phyloP scores from a whole-genome alignment of 1,140 invertebrate genomes.

The Chironomus tepperi region DNA sequence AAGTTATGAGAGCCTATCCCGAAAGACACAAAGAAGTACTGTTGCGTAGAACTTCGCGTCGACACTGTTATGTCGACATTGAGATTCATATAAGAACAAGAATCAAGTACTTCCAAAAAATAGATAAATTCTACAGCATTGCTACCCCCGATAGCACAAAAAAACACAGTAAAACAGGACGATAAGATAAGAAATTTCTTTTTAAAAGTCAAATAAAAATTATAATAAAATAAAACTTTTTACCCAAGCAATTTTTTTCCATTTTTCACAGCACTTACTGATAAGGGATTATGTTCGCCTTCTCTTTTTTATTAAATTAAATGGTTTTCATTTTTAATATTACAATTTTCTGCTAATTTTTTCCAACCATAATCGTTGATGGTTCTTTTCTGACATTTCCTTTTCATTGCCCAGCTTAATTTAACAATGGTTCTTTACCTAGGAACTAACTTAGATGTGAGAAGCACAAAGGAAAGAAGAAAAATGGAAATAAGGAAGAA shows the following conservation, averaged over 20 bases:
- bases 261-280: background rate
- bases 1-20: too few relatives aligned
- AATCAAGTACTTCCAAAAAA: background rate
- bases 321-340: background rate
- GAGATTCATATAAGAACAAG: too few relatives aligned
- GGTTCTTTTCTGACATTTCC: too few relatives aligned
- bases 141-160: background rate
- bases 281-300: constrained; percentile 1
- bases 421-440: too few relatives aligned
- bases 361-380: background rate
- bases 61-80: too few relatives aligned
- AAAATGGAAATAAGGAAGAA: too few relatives aligned
- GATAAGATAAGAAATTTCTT: background rate
- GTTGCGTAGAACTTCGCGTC: too few relatives aligned
- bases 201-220: constrained; percentile 10
- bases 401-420: too few relatives aligned
- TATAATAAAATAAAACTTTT: constrained; percentile 10
- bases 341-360: constrained; percentile 14
- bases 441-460: too few relatives aligned
- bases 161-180: background rate
- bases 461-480: too few relatives aligned
- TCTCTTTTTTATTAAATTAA: constrained; percentile 9
- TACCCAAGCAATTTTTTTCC: too few relatives aligned
- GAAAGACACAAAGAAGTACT: too few relatives aligned
- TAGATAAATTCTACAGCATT: background rate